These are phyloP conservation scores for Adelognathus sp. DNA, from an alignment of 2,888 invertebrate species.

Conservation along the genomic window DNA sequence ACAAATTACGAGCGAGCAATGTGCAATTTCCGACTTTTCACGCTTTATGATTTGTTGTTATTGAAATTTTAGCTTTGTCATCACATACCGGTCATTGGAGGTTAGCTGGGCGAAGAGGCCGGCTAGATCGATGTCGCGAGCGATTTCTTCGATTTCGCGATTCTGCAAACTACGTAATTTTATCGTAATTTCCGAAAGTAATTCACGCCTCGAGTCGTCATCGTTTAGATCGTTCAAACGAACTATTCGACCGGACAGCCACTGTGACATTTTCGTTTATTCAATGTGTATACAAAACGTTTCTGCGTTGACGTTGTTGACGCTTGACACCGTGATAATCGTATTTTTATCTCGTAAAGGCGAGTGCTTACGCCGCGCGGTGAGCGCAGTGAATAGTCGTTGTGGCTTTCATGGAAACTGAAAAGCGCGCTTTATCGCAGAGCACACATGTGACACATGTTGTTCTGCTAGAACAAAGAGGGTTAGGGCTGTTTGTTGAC, in stretches of 20 bases:
- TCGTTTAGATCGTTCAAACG: slow-evolving; percentile 66
- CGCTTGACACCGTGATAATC: background rate
- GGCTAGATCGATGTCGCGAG: slow-evolving; percentile 65
- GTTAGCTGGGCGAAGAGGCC: slow-evolving; percentile 71
- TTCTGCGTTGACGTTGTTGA: no score
- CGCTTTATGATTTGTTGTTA: background rate
- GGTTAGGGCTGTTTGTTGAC: slow-evolving; percentile 20
- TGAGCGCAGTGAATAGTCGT: no score
- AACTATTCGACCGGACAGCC: slow-evolving; percentile 69
- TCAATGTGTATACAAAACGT: background rate
- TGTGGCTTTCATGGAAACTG: no score
- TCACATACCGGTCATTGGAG: slow-evolving; percentile 74
- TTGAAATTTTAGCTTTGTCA: slow-evolving; percentile 63
- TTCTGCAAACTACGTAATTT: slow-evolving; percentile 66
- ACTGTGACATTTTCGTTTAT: slow-evolving; percentile 62
- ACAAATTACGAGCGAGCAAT: background rate
- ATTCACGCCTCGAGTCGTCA: slow-evolving; percentile 64
- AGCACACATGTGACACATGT: no score
- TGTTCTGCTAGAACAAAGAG: background rate
- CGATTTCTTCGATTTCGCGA: slow-evolving; percentile 66
- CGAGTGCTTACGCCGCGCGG: background rate
- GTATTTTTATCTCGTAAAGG: background rate
- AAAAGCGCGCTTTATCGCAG: background rate
- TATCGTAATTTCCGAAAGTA: slow-evolving; percentile 71
- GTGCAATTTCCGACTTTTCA: background rate